Base-by-base conservation (phyloP, 2,888 invertebrate species). In the Anoncus sp. region DNA sequence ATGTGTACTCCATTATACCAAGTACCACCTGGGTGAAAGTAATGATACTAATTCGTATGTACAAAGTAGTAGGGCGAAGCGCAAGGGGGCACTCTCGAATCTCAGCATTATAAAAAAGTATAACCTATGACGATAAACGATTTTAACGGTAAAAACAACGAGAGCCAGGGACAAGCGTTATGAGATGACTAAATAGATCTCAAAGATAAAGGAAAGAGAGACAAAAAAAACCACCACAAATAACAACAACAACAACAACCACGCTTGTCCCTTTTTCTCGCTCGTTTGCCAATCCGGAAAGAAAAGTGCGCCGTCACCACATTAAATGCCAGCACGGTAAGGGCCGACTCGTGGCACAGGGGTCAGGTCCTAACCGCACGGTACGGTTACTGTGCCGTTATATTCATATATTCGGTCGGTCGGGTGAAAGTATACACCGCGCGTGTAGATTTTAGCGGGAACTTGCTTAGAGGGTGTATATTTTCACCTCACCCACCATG, bases 101-200 rank as follows among this genome's bases (percentile, higher is more conserved):
- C 47, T 38, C 53, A 63, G 73, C 76, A 70, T 55, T 60, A 57
- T 77, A 47, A 38, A 51, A 70, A 60, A 60, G 51, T 43, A 43
- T 67, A 75, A 76, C 69, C 67, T 57, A 76, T 79, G 70, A 79
- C 69, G 76, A 72, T 70, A 65, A 75, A 79, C 78, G 63, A 73
- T 70, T 62, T 76, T 55, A 76, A 76, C 45, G 27, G 62, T 51
- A 55, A 66, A 38, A 45, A 67, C 35, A 63, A 71, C 49, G 49
- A 72, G 60, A 69, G 53, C 14, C 18, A 79, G 72, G 63, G 55
- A 55, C 63, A 65, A 72, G 73, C 57, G 55, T 69, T 35, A 35
- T 40, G 40, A 38, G 16, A 71, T 51, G 31, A 71, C 69, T 20
- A 47, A 47, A 69, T 57, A 27, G 24, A 55, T 55, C 14, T 22